Percentiles rank a stretch among this genome's conserved stretches.
Evolutionary conservation across 2,113 vertebrate genomes (phyloP).

Genomic region (Calidris pygmaea): DNA sequence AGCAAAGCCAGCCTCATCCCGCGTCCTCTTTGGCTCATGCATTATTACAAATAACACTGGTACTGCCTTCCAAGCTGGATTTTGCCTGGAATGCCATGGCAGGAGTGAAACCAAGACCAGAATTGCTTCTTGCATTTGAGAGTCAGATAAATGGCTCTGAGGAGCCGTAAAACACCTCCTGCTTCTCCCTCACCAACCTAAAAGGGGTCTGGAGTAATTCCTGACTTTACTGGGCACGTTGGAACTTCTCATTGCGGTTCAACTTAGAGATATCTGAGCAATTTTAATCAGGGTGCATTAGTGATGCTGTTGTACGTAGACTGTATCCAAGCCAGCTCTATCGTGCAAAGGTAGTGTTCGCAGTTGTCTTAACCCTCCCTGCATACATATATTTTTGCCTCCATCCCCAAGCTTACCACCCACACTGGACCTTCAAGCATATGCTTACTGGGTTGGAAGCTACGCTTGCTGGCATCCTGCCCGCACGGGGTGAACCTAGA

Average conservation of each 20-base stretch:
- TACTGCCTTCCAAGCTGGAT: neutral
- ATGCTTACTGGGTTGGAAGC: neutral
- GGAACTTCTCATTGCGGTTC: neutral
- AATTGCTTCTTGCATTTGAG: neutral
- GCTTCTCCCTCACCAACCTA: neutral
- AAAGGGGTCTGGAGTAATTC: neutral
- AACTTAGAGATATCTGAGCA: rapidly evolving
- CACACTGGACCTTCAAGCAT: neutral
- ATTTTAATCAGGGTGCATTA: neutral
- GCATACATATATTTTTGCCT: neutral
- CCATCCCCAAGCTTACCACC: neutral
- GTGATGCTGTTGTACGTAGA: rapidly evolving
- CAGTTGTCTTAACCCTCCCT: neutral
- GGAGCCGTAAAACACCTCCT: neutral
- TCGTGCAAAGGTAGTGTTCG: neutral
- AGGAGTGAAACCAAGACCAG: neutral
- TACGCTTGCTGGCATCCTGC: neutral
- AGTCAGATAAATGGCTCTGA: neutral
- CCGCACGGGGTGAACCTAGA: neutral
- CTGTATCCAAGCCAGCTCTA: neutral
- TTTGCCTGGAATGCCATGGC: neutral
- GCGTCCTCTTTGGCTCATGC: neutral
- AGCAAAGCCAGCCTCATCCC: neutral
- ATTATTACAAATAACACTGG: neutral
- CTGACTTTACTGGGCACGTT: neutral